Evolutionary conservation across 2,113 vertebrate species (phyloP), one percentile per base, ranked within the genome.

Genomic region (Pionites leucogaster): DNA sequence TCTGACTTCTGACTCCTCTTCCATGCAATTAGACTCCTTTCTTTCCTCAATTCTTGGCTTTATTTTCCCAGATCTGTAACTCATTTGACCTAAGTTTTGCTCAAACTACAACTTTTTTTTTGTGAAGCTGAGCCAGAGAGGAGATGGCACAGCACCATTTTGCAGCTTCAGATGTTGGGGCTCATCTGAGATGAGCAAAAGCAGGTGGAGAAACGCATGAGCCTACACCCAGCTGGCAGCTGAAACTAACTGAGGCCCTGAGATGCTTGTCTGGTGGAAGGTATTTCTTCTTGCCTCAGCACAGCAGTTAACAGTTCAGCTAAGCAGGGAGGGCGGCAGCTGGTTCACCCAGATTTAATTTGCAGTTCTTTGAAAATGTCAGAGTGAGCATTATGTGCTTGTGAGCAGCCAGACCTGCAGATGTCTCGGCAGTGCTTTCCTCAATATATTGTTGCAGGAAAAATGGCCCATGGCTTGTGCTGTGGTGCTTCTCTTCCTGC

Each of bases 311-410:
- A 33, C 37, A 39, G 12, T 44, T 41, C 74, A 76, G n/a, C 53
- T 88, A 67, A 62, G 29, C 46, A 76, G 53, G 1, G 29, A 93
- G 46, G 59, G 81, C 53, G 23, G 76, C 59, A 80, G 82, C 87
- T 87, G 75, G 28, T 90, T 86, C 37, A 28, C 53, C 27, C n/a
- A 74, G 49, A 53, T 81, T 95, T 93, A 63, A 90, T 92, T 94
- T 93, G 23, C 42, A 92, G 55, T 92, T 82, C 53, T 94, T 88
- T 81, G 64, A 93, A 96, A 90, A 77, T 31, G 27, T 90, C 68
- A 63, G 29, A 94, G 70, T 33, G 18, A 86, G 33, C 17, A 42
- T 88, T 83, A 42, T 80, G n/a, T 62, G 72, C 59, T 23, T 19
- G 12, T 37, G 83, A 95, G 62, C 62, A 76, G 46, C 59, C 68